Evolutionary conservation across 2,113 vertebrate genomes (phyloP).

Genomic region (Mormyrus lacerda): DNA sequence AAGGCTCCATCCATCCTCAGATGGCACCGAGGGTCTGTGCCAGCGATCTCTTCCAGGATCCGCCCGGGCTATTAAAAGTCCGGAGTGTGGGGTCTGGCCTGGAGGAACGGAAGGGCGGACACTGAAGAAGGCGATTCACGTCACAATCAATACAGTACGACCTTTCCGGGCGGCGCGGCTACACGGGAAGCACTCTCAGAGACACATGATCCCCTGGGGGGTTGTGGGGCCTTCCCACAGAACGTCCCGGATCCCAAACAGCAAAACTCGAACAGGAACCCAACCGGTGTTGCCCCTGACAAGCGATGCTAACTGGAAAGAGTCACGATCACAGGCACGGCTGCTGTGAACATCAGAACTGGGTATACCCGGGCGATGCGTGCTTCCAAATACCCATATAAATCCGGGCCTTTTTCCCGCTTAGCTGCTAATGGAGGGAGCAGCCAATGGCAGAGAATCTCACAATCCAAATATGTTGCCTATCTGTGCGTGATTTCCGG

Average conservation of each 20-base stretch:
- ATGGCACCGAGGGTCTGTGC: background rate
- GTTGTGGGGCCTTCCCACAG: background rate
- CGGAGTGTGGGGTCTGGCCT: no score
- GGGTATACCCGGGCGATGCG: background rate
- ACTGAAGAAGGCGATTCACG: background rate
- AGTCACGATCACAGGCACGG: background rate
- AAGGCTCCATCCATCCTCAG: constrained; percentile 1
- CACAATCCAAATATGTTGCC: background rate
- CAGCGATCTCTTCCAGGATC: background rate
- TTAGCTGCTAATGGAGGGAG: background rate
- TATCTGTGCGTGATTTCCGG: background rate
- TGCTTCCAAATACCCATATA: background rate
- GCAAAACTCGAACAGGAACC: background rate
- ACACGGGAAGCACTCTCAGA: background rate
- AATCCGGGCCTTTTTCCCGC: background rate
- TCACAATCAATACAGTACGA: background rate
- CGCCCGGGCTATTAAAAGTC: background rate
- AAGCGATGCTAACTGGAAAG: background rate
- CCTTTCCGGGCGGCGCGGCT: constrained; percentile 1
- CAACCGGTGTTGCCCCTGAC: background rate
- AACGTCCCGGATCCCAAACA: background rate
- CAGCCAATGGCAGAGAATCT: background rate
- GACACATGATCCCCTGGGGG: background rate
- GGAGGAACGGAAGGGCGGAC: background rate
- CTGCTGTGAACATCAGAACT: background rate